Conservation (phyloP, 2,113 vertebrate genomes). For the Paramisgurnus dabryanus region DNA sequence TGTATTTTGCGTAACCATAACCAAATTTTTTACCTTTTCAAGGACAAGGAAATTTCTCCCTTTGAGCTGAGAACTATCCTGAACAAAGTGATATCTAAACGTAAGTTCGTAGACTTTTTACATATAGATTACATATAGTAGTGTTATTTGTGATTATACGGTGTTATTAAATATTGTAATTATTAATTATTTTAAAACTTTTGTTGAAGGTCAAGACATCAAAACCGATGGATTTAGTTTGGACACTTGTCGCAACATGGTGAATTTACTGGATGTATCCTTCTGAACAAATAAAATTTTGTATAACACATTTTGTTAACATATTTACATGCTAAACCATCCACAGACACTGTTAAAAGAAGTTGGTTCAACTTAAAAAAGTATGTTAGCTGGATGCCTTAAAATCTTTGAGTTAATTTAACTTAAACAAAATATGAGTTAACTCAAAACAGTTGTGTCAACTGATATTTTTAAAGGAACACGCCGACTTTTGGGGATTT, state of each 20-base stretch:
- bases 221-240: conserved; percentile 67
- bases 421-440: too few relatives aligned
- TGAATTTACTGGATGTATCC: conserved; percentile 77
- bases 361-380: too few relatives aligned
- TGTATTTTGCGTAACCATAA: background rate
- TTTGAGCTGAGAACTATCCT: conserved; percentile 69
- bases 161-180: background rate
- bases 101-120: conserved; percentile 55
- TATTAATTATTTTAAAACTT: background rate
- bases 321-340: too few relatives aligned
- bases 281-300: conserved; percentile 24
- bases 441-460: too few relatives aligned
- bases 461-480: too few relatives aligned
- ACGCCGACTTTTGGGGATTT: too few relatives aligned
- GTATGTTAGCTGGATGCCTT: too few relatives aligned
- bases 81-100: conserved; percentile 62
- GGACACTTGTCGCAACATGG: conserved; percentile 69
- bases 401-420: too few relatives aligned
- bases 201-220: conserved; percentile 61
- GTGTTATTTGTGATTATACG: too few relatives aligned
- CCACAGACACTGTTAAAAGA: too few relatives aligned
- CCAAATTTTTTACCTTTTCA: background rate
- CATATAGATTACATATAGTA: too few relatives aligned
- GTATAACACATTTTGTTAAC: too few relatives aligned
- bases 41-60: conserved; percentile 69